A percentile compares a stretch with the other conserved stretches of the same genome.
phyloP scores from a whole-genome alignment of 2,113 vertebrate genomes.

The Pedionomus torquatus region DNA sequence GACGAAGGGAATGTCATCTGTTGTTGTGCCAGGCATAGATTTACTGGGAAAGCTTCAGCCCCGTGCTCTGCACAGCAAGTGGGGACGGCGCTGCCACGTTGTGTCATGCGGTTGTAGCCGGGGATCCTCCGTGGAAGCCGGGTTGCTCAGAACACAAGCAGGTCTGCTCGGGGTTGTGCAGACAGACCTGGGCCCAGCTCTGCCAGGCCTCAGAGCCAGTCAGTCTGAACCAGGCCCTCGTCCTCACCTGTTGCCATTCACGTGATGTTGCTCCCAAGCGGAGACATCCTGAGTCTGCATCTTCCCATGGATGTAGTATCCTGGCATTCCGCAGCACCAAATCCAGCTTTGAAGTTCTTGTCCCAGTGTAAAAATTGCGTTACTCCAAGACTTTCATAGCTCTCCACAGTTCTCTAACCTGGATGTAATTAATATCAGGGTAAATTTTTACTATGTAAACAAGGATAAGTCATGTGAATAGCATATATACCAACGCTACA shows the following conservation, averaged over 20 bases:
- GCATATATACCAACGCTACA: neutral
- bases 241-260: neutral
- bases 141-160: neutral
- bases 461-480: neutral
- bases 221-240: neutral
- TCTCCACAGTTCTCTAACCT: neutral
- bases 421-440: neutral
- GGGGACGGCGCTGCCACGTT: neutral
- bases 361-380: neutral
- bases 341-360: neutral
- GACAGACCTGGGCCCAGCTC: neutral
- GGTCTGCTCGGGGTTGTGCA: neutral
- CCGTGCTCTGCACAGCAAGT: neutral
- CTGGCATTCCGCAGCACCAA: neutral
- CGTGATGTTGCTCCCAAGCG: neutral
- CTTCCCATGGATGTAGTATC: neutral
- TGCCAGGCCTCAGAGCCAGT: neutral
- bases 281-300: neutral
- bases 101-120: neutral
- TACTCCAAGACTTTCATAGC: neutral
- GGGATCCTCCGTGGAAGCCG: neutral
- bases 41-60: constrained; percentile 22
- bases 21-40: constrained; percentile 46
- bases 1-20: constrained; percentile 40
- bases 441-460: neutral